Conservation (phyloP, 2,888 invertebrate species). For the Patella caerulea region DNA sequence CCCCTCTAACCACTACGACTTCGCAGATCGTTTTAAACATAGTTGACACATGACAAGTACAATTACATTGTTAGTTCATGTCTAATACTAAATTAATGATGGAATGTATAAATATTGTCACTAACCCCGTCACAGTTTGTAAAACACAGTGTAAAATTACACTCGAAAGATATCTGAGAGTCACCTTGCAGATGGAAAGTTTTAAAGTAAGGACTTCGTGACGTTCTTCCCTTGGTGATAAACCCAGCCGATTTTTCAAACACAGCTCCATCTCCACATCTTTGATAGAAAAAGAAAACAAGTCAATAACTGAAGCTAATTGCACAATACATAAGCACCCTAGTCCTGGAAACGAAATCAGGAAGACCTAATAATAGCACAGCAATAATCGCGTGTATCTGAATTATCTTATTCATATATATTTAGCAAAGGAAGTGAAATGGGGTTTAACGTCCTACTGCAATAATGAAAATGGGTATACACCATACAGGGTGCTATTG, state of each 20-base stretch:
- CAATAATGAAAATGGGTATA: too few relatives aligned
- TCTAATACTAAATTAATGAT: neutral
- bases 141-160: neutral
- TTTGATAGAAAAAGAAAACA: neutral
- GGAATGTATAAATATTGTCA: too few relatives aligned
- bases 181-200: neutral
- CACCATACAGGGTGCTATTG: too few relatives aligned
- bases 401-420: too few relatives aligned
- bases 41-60: neutral
- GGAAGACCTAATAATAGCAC: too few relatives aligned
- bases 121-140: neutral
- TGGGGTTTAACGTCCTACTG: too few relatives aligned
- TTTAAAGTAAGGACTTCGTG: neutral
- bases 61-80: neutral
- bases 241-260: conserved; percentile 4
- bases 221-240: neutral
- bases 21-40: neutral
- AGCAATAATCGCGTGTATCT: too few relatives aligned
- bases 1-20: too few relatives aligned
- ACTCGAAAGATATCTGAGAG: neutral
- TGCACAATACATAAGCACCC: too few relatives aligned
- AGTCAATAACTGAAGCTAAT: too few relatives aligned
- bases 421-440: too few relatives aligned
- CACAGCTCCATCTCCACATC: conserved; percentile 16
- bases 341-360: too few relatives aligned